These are phyloP conservation scores for Limnephilus marmoratus DNA, from an alignment of 2,888 invertebrate genomes.

Conservation along the genomic window DNA sequence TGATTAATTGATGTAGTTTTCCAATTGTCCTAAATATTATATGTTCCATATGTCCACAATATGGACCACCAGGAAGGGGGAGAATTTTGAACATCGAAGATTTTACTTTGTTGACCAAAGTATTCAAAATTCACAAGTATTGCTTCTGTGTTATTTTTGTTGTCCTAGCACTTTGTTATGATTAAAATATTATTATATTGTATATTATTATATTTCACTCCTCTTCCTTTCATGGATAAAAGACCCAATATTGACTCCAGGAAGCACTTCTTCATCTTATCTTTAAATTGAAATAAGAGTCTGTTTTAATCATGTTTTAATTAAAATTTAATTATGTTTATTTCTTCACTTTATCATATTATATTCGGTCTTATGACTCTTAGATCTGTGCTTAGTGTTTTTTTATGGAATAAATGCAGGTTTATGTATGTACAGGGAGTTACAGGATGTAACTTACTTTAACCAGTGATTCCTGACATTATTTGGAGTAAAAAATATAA, in stretches of 20 bases:
- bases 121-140: neutral
- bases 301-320: too few relatives aligned
- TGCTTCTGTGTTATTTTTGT: neutral
- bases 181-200: neutral
- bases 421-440: too few relatives aligned
- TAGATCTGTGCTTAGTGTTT: too few relatives aligned
- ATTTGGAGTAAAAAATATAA: too few relatives aligned
- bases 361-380: neutral
- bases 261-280: too few relatives aligned
- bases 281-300: too few relatives aligned
- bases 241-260: neutral
- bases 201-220: neutral
- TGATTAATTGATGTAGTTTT: neutral
- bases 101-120: neutral
- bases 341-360: neutral
- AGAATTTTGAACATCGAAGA: neutral
- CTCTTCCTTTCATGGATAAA: neutral
- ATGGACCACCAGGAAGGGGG: neutral
- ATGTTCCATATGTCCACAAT: neutral
- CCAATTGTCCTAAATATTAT: too few relatives aligned
- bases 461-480: too few relatives aligned
- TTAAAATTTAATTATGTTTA: neutral
- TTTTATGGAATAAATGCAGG: too few relatives aligned
- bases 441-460: too few relatives aligned
- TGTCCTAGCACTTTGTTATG: neutral